phyloP scores from a whole-genome alignment of 2,113 vertebrate genomes.

The Mormyrus iriodes region DNA sequence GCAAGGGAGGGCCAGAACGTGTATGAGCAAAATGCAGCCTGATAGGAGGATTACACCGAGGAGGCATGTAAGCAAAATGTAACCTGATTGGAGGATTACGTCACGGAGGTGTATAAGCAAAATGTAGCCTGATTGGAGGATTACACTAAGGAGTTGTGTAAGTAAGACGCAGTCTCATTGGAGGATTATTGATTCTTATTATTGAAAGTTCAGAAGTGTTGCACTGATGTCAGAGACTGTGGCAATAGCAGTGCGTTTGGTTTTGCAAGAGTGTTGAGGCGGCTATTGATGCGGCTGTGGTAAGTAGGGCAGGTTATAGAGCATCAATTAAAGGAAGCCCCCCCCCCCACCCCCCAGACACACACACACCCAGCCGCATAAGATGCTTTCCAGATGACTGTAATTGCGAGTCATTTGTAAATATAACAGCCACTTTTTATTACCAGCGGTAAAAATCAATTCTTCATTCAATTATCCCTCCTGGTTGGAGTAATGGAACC shows the following conservation, averaged over 20 bases:
- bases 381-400: constrained; percentile 61
- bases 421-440: constrained; percentile 67
- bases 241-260: neutral
- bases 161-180: neutral
- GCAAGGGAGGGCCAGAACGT: neutral
- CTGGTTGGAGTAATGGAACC: constrained; percentile 11
- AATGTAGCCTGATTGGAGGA: neutral
- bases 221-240: neutral
- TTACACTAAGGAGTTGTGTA: neutral
- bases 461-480: constrained; percentile 67
- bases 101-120: neutral
- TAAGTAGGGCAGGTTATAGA: neutral
- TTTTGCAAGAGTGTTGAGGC: neutral
- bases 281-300: neutral
- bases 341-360: neutral
- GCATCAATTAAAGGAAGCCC: neutral
- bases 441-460: constrained; percentile 67
- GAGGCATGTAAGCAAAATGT: neutral
- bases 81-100: neutral
- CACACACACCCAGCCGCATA: constrained; percentile 40
- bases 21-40: neutral
- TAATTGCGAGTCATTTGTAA: constrained; percentile 70
- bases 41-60: neutral
- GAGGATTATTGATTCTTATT: neutral
- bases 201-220: neutral